Conservation (phyloP, 2,888 invertebrate species). For the Chaetogeoica ovagalla region DNA sequence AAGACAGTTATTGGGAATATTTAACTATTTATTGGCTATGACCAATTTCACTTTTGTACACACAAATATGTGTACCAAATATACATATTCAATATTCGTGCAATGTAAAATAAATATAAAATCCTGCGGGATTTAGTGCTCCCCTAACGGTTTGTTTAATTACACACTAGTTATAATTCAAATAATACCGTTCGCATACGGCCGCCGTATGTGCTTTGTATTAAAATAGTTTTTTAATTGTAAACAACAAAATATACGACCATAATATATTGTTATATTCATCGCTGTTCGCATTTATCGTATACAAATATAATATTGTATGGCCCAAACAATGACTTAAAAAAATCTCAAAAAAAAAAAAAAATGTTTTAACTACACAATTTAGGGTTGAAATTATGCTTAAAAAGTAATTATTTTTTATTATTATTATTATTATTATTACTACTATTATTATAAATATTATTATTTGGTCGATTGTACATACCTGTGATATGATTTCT, state of each 20-base stretch:
- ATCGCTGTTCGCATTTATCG: conserved; percentile 20
- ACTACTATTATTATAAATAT: no score
- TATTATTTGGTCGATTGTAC: background rate
- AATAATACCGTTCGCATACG: conserved; percentile 21
- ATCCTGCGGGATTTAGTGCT: conserved; percentile 42
- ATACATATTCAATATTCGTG: conserved; percentile 16
- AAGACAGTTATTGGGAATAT: conserved; percentile 42
- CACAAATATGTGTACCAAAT: conserved; percentile 7
- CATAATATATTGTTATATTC: conserved; percentile 28
- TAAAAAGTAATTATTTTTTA: background rate
- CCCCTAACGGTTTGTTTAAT: conserved; percentile 47
- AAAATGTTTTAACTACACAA: background rate
- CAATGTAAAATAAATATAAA: conserved; percentile 44
- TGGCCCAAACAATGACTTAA: background rate
- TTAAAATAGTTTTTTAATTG: conserved; percentile 49
- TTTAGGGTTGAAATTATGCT: background rate
- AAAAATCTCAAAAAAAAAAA: background rate
- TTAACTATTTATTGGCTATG: conserved; percentile 36
- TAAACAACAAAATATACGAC: conserved; percentile 43
- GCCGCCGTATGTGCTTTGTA: background rate
- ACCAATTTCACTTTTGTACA: conserved; percentile 10
- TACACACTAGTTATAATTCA: conserved; percentile 45
- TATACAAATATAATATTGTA: background rate
- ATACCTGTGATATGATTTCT: background rate
- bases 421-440: no score